Conservation (phyloP, 2,113 vertebrate genomes). For the Spilogale gracilis region DNA sequence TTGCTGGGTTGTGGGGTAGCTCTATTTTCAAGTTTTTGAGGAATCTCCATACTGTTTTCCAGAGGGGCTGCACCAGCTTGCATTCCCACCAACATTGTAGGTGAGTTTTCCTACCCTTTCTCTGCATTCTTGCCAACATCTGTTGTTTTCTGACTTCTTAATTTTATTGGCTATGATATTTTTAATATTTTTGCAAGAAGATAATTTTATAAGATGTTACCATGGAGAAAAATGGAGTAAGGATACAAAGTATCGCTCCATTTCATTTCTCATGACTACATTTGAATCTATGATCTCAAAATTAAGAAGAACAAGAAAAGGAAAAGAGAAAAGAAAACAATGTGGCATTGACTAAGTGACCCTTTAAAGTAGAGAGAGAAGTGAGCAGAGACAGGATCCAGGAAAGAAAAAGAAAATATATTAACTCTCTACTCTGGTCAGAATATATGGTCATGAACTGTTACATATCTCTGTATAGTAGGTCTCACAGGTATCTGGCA, state of each 20-base stretch:
- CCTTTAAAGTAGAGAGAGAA: neutral
- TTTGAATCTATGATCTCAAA: neutral
- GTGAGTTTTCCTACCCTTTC: too few species aligned
- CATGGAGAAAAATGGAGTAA: neutral
- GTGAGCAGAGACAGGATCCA: neutral
- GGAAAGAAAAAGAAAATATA: neutral
- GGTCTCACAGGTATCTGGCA: accelerated
- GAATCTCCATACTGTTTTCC: too few species aligned
- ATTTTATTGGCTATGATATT: neutral
- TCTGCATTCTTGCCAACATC: too few species aligned
- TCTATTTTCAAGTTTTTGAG: too few species aligned
- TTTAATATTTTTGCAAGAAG: neutral
- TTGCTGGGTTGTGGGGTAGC: too few species aligned
- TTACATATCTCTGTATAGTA: accelerated
- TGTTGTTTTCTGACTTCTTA: too few species aligned
- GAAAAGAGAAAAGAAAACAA: neutral
- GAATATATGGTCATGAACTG: neutral
- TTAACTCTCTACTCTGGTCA: neutral
- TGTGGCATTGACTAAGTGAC: neutral
- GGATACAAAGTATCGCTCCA: neutral
- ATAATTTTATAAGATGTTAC: neutral
- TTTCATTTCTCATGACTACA: neutral
- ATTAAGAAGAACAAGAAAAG: neutral
- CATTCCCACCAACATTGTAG: too few species aligned
- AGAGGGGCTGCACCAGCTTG: too few species aligned